Base-by-base conservation (phyloP, 2,113 vertebrate genomes). In the Gadus chalcogrammus region DNA sequence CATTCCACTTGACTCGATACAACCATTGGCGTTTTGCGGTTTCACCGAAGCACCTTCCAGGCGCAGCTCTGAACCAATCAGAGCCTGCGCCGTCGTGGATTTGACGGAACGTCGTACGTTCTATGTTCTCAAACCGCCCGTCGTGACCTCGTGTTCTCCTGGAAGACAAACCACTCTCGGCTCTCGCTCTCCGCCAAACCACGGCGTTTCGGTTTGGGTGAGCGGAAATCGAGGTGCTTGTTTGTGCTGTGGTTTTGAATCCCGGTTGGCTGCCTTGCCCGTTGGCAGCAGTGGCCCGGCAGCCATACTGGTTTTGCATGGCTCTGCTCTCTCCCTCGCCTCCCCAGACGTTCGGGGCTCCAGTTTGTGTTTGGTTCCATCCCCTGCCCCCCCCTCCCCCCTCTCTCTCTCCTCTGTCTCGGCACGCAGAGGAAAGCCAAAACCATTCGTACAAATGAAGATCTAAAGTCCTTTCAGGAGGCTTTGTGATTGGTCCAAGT, bases 291-390 rank as follows among this genome's bases (percentile, higher is more conserved):
- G 82, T 72, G 78, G 79, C 74, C 59, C 69, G 72, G 83, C 75
- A 79, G 79, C 74, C 59, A 28, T 24, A 58, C n/a, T 58, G 55
- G n/a, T 7, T 61, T 22, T 12, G 60, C 60, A 61, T 12, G n/a
- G 60, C 20, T 74, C 31, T 70, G 72, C 68, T 73, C 72, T 31
- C 86, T 87, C 89, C 88, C 88, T 88, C 68, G 72, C 72, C 38
- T 88, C 87, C 89, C 88, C 88, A 88, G 88, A 84, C 85, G 16
- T 73, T 85, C 67, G 28, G 83, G 71, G 75, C 85, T 61, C 84
- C 18, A 61, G 79, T 81, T 75, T 87, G 72, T 24, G 68, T 56
- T 12, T 56, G 48, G 68, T 79, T 69, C 6, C 31, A 4, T 31
- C 73, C 53, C 7, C 59, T 61, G 18, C 22, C 59, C 1, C 38